These are phyloP conservation scores for Danio tinwini DNA, from an alignment of 2,797 vertebrate genomes.

Conservation along the genomic window DNA sequence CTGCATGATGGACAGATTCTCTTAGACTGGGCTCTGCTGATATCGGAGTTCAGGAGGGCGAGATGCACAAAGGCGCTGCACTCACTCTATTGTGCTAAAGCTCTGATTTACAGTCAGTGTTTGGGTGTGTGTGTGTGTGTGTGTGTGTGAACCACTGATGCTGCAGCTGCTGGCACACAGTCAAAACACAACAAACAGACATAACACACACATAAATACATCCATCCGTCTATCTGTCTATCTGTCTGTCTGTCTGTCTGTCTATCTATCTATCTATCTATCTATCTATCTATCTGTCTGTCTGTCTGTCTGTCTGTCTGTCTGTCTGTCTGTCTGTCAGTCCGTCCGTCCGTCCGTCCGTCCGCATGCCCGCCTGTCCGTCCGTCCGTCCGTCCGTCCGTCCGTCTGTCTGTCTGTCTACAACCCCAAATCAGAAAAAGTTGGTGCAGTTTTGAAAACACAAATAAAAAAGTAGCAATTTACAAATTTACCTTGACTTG, in stretches of 20 bases:
- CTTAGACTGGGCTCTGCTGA: constrained; percentile 82
- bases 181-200: constrained; percentile 43
- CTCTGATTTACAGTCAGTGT: constrained; percentile 70
- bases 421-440: too few relatives aligned
- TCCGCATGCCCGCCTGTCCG: too few relatives aligned
- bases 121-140: constrained; percentile 63
- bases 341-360: too few relatives aligned
- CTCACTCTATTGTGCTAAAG: constrained; percentile 81
- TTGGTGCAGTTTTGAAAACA: too few relatives aligned
- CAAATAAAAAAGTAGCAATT: too few relatives aligned
- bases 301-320: too few relatives aligned
- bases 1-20: constrained; percentile 85
- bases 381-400: too few relatives aligned
- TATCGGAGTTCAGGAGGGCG: constrained; percentile 76
- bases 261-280: not conserved
- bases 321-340: too few relatives aligned
- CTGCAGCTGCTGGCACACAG: constrained; percentile 52
- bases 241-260: not conserved
- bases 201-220: not conserved
- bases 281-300: too few relatives aligned
- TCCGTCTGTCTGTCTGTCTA: too few relatives aligned
- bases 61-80: constrained; percentile 64
- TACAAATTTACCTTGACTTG: too few relatives aligned
- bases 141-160: constrained; percentile 36
- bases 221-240: too few relatives aligned